These are phyloP conservation scores for Apis cerana DNA, from an alignment of 1,140 invertebrate genomes.

Conservation along the genomic window DNA sequence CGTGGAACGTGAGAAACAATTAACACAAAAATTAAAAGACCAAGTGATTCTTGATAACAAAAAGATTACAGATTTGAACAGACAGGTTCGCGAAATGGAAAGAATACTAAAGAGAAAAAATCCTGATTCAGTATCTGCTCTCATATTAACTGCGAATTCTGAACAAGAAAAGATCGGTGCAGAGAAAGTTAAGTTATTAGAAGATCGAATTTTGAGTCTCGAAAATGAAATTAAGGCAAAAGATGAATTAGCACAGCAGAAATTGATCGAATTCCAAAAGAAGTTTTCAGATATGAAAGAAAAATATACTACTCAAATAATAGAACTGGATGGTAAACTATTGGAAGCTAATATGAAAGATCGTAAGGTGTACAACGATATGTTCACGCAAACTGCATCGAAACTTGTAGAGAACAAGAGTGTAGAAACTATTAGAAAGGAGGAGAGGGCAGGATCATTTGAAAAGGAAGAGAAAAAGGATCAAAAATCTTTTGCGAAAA, in stretches of 20 bases:
- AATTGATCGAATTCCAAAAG: constrained; percentile 86
- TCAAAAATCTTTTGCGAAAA: constrained; percentile 48
- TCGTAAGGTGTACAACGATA: constrained; percentile 67
- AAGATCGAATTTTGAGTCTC: constrained; percentile 86
- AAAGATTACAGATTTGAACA: constrained; percentile 87
- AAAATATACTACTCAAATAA: constrained; percentile 88
- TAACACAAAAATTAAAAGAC: constrained; percentile 84
- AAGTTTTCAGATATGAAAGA: constrained; percentile 88
- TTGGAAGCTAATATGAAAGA: constrained; percentile 63
- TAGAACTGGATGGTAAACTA: constrained; percentile 84
- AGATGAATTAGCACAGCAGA: constrained; percentile 86
- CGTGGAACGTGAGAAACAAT: constrained; percentile 81
- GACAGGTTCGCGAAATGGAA: constrained; percentile 92
- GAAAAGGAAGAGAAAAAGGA: constrained; percentile 64
- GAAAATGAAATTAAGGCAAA: constrained; percentile 86
- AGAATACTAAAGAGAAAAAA: constrained; percentile 88
- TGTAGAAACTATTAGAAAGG: constrained; percentile 56
- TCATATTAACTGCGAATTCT: constrained; percentile 85
- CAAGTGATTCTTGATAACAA: constrained; percentile 86
- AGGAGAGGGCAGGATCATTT: constrained; percentile 38
- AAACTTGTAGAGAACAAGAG: constrained; percentile 61
- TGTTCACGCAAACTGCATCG: constrained; percentile 70
- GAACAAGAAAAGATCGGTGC: constrained; percentile 80
- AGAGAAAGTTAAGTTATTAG: constrained; percentile 83
- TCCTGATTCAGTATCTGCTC: constrained; percentile 89